Base-by-base conservation (phyloP, 64 coral and sea anemone genomes). In the Pocillopora verrucosa region DNA sequence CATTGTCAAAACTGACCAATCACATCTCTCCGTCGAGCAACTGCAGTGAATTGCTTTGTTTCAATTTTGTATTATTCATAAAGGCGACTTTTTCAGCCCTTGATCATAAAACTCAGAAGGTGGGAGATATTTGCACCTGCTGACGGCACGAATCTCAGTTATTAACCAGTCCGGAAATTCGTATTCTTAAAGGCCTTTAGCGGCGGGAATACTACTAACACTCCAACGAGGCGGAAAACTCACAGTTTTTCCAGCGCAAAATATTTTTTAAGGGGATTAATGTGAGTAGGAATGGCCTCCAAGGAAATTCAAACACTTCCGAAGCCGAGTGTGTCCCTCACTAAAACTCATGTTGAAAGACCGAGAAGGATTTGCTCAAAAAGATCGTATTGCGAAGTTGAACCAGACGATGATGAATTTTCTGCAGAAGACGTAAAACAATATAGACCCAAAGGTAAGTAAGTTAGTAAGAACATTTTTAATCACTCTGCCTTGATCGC, bases 101-200 rank as follows among this genome's bases (percentile, higher is more conserved):
- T 84, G 82, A 84, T 70, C 82, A 72, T 5, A 70, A 72, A 58
- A 84, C 36, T 84, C 61, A 41, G 9, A 84, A 72, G 19, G 65
- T 84, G 64, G 82, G 82, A 72, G 64, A 56, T 84, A 24, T 84
- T 72, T 72, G 82, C 82, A 84, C 63, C 82, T 84, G 82, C 82
- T 84, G 82, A 84, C 65, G 82, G 64, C 37, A 84, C 82, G 82
- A 84, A 84, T 84, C 82, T 72, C 82, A 22, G 82, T 83, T 84
- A 84, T 84, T 84, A 84, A 84, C 82, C 82, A 84, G 82, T 84
- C 82, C 82, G 82, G 82, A 84, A 84, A 84, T 84, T 84, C 82
- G 36, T 84, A 72, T 84, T 79, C 76, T 84, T 84, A 70, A 56
- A 84, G 65, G 64, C 63, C 63, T 84, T 72, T 84, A 84, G 82